Evolutionary conservation across 2,888 invertebrate genomes (phyloP).

Genomic region (Halictus quadricinctus): DNA sequence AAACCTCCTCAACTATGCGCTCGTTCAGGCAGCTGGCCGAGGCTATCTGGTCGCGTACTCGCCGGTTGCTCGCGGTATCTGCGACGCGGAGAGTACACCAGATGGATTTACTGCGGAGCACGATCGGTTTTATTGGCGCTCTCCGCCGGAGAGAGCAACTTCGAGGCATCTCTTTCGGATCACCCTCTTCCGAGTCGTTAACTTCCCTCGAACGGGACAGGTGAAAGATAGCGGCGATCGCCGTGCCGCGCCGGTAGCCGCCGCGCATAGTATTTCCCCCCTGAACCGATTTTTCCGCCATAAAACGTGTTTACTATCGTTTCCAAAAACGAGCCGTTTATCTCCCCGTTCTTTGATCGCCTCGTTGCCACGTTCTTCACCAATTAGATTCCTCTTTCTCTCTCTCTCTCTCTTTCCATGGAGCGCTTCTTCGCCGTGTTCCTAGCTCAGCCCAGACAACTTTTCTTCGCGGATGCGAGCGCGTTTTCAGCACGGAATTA

Average conservation of each 20-base stretch:
- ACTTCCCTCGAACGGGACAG: slow-evolving; percentile 24
- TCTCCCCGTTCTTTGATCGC: neutral
- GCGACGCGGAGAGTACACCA: slow-evolving; percentile 27
- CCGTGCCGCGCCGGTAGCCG: neutral
- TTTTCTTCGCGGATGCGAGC: slow-evolving; percentile 24
- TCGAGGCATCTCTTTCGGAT: slow-evolving; percentile 24
- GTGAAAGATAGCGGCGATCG: slow-evolving; percentile 3
- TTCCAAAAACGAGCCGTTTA: slow-evolving; percentile 3
- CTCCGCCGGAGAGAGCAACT: slow-evolving; percentile 14
- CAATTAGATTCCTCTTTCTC: slow-evolving; percentile 12
- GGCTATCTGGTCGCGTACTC: slow-evolving; percentile 47
- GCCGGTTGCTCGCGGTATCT: slow-evolving; percentile 51
- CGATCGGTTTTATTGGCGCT: slow-evolving; percentile 54
- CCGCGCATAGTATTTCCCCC: neutral
- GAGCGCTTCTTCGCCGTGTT: neutral
- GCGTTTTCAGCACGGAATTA: slow-evolving; percentile 47
- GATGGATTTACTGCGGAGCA: slow-evolving; percentile 58
- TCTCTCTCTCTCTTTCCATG: no score
- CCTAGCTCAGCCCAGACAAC: slow-evolving; percentile 33
- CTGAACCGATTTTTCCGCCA: neutral
- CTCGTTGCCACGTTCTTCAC: slow-evolving; percentile 17
- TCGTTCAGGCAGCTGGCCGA: slow-evolving; percentile 33
- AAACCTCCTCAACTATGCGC: slow-evolving; percentile 57
- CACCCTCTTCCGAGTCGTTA: slow-evolving; percentile 32
- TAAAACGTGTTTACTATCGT: neutral